Base-by-base conservation (phyloP, 2,888 invertebrate genomes). In the Pinctada fucata region DNA sequence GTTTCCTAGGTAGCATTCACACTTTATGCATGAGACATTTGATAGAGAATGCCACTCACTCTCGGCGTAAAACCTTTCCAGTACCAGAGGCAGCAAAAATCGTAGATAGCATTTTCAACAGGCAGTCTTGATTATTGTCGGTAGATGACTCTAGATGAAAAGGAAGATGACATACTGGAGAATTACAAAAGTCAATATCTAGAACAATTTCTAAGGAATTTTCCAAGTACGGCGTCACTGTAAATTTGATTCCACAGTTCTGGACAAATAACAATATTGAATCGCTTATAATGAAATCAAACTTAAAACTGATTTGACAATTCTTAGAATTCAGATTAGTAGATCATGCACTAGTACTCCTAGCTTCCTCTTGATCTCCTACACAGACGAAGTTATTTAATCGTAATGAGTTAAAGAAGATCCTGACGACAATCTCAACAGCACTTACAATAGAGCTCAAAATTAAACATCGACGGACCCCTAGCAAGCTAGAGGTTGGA, bases 201-300 rank as follows among this genome's bases (percentile, higher is more conserved):
- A n/a, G n/a, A n/a, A n/a, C n/a, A n/a, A n/a, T n/a, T n/a, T n/a
- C n/a, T n/a, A n/a, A n/a, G n/a, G n/a, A n/a, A n/a, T n/a, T n/a
- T n/a, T n/a, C n/a, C n/a, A n/a, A n/a, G n/a, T n/a, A n/a, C 47
- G 52, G 13, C 8, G 3, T 6, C 3, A 4, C 4, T 16, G 50
- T 16, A n/a, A 31, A 31, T 8, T 47, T 1, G 0, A 74, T 74
- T 50, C 66, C 74, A 1, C 16, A 48, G n/a, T n/a, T 66, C 6
- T 66, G 66, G 74, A 74, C 65, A n/a, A 74, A 74, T 51, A 74
- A 74, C 66, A 74, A 74, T n/a, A 66, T 49, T 2, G 74, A 74
- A 66, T 74, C 67, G 2, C 51, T 65, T n/a, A 74, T 52, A 66
- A 66, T 31, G 49, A 45, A 2, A 74, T 74, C 13, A 74, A 74